phyloP scores from a whole-genome alignment of 2,797 vertebrate genomes.

The Cetoscarus ocellatus region DNA sequence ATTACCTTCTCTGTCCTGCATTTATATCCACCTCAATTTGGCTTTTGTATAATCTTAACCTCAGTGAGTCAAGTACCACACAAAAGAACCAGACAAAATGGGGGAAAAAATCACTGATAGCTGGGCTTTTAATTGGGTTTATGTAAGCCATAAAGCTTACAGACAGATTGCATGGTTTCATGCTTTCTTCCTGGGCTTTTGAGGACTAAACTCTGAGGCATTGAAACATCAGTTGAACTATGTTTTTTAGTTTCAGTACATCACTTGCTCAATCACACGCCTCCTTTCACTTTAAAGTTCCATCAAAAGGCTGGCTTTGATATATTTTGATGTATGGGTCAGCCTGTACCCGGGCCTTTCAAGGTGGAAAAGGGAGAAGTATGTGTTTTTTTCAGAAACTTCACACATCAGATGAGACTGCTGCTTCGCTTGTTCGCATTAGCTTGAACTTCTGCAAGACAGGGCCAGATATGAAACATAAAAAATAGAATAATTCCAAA shows the following conservation, averaged over 20 bases:
- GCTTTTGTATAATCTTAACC: slow-evolving; percentile 32
- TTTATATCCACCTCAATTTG: slow-evolving; percentile 6
- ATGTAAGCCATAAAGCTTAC: slow-evolving; percentile 53
- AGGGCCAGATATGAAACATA: slow-evolving; percentile 33
- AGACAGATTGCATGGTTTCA: slow-evolving; percentile 47
- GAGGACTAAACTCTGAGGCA: slow-evolving; percentile 72
- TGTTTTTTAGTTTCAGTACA: slow-evolving; percentile 67
- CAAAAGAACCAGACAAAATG: slow-evolving; percentile 41
- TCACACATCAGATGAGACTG: slow-evolving; percentile 68
- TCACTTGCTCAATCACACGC: slow-evolving; percentile 72
- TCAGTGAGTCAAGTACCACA: slow-evolving; percentile 13
- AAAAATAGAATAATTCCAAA: slow-evolving; percentile 48
- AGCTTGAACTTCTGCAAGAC: slow-evolving; percentile 66
- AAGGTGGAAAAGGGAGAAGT: slow-evolving; percentile 73
- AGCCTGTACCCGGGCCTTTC: slow-evolving; percentile 68
- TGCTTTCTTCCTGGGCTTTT: slow-evolving; percentile 55
- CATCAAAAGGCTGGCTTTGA: slow-evolving; percentile 78
- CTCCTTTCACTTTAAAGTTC: slow-evolving; percentile 77
- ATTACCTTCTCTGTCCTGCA: slow-evolving; percentile 17
- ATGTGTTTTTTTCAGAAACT: slow-evolving; percentile 67
- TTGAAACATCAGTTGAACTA: slow-evolving; percentile 71
- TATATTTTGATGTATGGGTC: slow-evolving; percentile 75
- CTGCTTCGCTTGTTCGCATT: slow-evolving; percentile 64
- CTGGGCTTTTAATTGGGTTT: slow-evolving; percentile 60
- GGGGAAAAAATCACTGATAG: slow-evolving; percentile 27